A percentile compares a stretch with the other conserved stretches of the same genome.
Conservation (phyloP, 2,888 invertebrate genomes). For the Parnassius glacialis region DNA sequence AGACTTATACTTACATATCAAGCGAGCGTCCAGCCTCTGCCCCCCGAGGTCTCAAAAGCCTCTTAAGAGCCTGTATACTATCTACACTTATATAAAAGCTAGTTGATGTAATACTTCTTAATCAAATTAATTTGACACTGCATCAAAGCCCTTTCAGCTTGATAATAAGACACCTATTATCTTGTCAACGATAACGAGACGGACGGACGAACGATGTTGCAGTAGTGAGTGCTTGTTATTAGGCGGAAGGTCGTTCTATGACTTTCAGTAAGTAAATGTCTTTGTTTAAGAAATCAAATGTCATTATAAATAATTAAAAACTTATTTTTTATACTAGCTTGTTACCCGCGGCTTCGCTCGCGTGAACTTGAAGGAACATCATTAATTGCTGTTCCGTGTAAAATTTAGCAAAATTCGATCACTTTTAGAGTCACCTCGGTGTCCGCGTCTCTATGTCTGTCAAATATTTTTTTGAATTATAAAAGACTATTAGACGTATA, state of each 20-base stretch:
- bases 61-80: too few relatives aligned
- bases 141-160: constrained; percentile 6
- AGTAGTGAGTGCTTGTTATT: not conserved
- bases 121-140: constrained; percentile 17
- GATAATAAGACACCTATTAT: constrained; percentile 29
- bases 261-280: constrained; percentile 11
- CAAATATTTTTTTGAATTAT: too few relatives aligned
- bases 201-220: constrained; percentile 6
- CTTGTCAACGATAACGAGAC: constrained; percentile 32
- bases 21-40: too few relatives aligned
- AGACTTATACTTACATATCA: too few relatives aligned
- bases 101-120: not conserved
- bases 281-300: constrained; percentile 13
- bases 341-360: too few relatives aligned
- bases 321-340: not conserved
- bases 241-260: constrained; percentile 16
- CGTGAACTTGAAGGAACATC: too few relatives aligned
- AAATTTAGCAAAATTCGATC: too few relatives aligned
- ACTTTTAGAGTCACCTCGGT: too few relatives aligned
- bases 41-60: too few relatives aligned
- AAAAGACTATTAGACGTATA: too few relatives aligned
- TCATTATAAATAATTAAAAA: constrained; percentile 16
- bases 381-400: too few relatives aligned
- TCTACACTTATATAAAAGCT: not conserved
- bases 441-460: too few relatives aligned